These are phyloP conservation scores for Puma concolor DNA, from an alignment of 2,113 vertebrate genomes.

Conservation along the genomic window DNA sequence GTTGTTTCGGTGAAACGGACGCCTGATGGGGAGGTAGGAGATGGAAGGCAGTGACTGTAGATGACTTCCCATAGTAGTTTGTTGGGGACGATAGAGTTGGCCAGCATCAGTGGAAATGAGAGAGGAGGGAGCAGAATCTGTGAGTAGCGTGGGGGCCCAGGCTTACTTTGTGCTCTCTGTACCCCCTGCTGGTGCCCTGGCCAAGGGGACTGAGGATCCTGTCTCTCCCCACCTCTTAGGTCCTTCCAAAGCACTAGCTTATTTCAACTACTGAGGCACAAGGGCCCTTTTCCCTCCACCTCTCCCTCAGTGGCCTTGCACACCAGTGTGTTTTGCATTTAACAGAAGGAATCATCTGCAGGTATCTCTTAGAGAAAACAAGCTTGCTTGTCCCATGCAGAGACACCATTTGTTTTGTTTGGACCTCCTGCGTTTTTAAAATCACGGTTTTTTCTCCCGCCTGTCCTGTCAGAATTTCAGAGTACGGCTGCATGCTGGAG, in stretches of 20 bases:
- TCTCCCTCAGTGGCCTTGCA: not conserved
- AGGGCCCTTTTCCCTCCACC: not conserved
- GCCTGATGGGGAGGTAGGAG: not conserved
- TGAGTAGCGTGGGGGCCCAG: accelerated
- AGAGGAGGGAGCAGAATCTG: not conserved
- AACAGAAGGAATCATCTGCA: not conserved
- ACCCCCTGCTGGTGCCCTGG: not conserved
- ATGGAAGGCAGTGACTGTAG: not conserved
- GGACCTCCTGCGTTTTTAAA: not conserved
- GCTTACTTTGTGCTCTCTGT: not conserved
- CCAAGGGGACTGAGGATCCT: not conserved
- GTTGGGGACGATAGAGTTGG: not conserved
- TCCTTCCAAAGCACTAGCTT: not conserved
- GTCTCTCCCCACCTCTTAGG: not conserved
- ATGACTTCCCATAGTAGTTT: not conserved
- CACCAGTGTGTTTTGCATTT: not conserved
- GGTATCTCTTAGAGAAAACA: not conserved
- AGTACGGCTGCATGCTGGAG: slow-evolving; percentile 95
- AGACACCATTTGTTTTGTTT: not conserved
- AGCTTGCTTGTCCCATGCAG: not conserved
- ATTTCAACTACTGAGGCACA: not conserved
- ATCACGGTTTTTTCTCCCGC: accelerated
- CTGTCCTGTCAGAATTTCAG: slow-evolving; percentile 88
- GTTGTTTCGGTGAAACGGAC: not conserved
- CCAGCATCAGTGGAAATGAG: not conserved